Evolutionary conservation across 2,113 vertebrate genomes (phyloP), one percentile per base, ranked within the genome.

Genomic region (Seriola rivoliana): DNA sequence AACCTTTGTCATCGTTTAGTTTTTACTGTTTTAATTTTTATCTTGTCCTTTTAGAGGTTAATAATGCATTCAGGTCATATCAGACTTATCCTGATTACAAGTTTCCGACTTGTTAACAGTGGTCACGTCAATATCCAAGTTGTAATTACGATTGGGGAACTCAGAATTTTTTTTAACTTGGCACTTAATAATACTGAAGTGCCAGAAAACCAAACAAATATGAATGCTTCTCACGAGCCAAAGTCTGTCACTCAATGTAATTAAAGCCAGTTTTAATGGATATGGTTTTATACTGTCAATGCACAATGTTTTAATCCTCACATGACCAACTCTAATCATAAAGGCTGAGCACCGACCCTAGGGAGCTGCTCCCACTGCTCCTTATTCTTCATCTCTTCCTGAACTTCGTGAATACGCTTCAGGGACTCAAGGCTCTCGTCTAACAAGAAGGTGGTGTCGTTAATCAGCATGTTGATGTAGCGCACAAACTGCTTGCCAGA

Each of bases 381-480:
- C 80, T 98, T 99, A 94, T 98, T 99, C 91, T 97, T 99, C 98
- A 99, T 99, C 94, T 99, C 98, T 75, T 99, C 98, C 77, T 99
- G 98, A 71, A 99, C 96, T 84, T 99, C 98, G 21, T 99, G 98
- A 89, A 99, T 99, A 82, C 98, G 97, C 94, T 99, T 99, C 80
- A 99, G 94, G 52, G 98, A 99, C 91, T 99, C 98, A 80, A 99
- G 95, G 85, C 98, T 99, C 91, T 99, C 98, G 32, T 99, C 98
- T 78, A 99, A 95, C 93, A 99, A 89, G 93, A 99, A 99, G 58
- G 98, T 99, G 14, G 98, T 99, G 93, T 99, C 98, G 23, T 99
- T 99, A 88, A 99, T 99, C 93, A 99, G 93, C 98, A 99, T 99
- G 93, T 99, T 99, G 95, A 99, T 99, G 84, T 99, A 99, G 91